Evolutionary conservation across 2,113 vertebrate genomes (phyloP).

Genomic region (Sula dactylatra): DNA sequence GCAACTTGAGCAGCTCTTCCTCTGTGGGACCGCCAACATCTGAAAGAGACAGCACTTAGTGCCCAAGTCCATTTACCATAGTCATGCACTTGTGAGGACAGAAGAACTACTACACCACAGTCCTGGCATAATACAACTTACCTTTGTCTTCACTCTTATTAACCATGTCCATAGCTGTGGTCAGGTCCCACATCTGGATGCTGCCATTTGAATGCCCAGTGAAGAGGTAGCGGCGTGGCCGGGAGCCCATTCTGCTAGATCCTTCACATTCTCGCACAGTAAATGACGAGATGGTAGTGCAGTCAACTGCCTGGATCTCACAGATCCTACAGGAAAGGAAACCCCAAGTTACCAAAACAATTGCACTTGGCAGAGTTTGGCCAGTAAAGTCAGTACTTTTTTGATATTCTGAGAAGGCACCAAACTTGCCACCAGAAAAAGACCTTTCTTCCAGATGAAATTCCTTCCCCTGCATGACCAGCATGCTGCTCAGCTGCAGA

Average conservation of each 20-base stretch:
- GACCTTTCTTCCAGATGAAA: not conserved
- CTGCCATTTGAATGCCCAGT: constrained; percentile 95
- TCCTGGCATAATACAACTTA: constrained; percentile 8
- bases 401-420: not conserved
- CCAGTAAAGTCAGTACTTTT: not conserved
- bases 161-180: constrained; percentile 95
- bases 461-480: not conserved
- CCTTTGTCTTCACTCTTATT: constrained; percentile 89
- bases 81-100: not conserved
- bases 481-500: not conserved
- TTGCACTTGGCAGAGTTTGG: not conserved
- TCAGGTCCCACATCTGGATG: constrained; percentile 99
- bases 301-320: constrained; percentile 95
- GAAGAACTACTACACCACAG: not conserved
- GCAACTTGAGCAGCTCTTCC: constrained; percentile 90
- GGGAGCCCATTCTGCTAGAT: constrained; percentile 95
- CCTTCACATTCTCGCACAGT: constrained; percentile 96
- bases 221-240: constrained; percentile 93
- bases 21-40: constrained; percentile 92
- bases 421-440: not conserved
- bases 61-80: not conserved
- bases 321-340: constrained; percentile 82
- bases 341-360: not conserved
- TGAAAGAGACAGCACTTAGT: constrained; percentile 38
- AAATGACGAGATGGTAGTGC: constrained; percentile 92